These are phyloP conservation scores for Platalea minor DNA, from an alignment of 2,797 vertebrate genomes.

Conservation along the genomic window DNA sequence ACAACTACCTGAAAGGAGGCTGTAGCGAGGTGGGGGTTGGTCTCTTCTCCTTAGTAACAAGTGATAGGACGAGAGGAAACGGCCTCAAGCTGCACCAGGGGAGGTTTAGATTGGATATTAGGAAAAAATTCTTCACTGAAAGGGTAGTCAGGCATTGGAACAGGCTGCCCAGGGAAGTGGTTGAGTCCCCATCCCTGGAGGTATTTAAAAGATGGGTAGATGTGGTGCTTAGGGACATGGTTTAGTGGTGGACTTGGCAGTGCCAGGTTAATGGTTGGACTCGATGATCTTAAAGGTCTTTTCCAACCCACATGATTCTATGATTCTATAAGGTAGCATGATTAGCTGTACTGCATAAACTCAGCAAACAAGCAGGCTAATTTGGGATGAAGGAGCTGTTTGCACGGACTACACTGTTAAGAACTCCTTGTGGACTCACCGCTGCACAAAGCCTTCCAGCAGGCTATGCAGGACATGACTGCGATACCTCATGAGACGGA, in stretches of 20 bases:
- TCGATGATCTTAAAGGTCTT: neutral
- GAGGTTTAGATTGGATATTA: neutral
- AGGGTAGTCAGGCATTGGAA: neutral
- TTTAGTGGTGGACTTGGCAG: neutral
- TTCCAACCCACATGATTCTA: neutral
- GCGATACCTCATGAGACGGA: conserved; percentile 94
- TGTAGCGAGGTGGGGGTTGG: fast-evolving
- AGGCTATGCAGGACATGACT: conserved; percentile 96
- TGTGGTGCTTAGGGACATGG: neutral
- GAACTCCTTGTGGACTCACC: conserved; percentile 74
- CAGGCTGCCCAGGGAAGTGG: neutral
- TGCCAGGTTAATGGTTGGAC: fast-evolving
- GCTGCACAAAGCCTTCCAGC: conserved; percentile 95
- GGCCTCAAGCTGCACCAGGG: fast-evolving
- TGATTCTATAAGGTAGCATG: neutral
- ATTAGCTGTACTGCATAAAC: neutral
- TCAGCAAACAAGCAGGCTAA: neutral
- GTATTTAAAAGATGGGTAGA: neutral
- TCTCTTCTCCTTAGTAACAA: neutral
- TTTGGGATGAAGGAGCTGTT: neutral
- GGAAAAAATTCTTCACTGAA: neutral
- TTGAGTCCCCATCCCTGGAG: neutral
- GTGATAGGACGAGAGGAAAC: neutral
- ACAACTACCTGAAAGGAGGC: neutral
- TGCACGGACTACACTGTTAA: neutral